Evolutionary conservation across 2,113 vertebrate species (phyloP), one percentile per base, ranked within the genome.

Genomic region (Aspiorhynchus laticeps): DNA sequence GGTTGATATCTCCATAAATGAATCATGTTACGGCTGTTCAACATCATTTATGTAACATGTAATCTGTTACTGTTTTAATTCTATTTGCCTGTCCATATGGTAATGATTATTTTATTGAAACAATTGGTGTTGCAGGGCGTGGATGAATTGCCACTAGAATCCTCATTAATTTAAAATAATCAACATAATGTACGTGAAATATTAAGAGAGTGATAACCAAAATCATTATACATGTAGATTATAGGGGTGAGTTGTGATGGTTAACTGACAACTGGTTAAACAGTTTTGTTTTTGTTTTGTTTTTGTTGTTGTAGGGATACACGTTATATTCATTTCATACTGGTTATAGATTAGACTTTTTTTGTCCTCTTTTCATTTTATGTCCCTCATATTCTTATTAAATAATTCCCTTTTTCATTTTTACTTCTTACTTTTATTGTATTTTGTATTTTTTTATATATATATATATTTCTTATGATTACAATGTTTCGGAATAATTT

Each of bases 21-120:
- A 74, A 74, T 84, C 28, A 84, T 84, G 82, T 53, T 84, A 73
- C 7, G 21, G 24, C 82, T 74, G 82, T 36, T 74, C 67, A 33
- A n/a, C 31, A 84, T 74, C n/a, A 84, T 84, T 84, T 73, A 74
- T 84, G 82, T 73, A 84, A 38, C 82, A 36, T 73, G 17, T 84
- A 84, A 84, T 84, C 69, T 84, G 82, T 84, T 84, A 73, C 31
- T 74, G 43, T 51, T 11, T 74, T 74, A 84, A 74, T 56, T 41
- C 63, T 51, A 43, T 83, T 83, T 83, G 81, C 31, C 82, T 56
- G 65, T 53, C 67, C 82, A 84, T 84, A 56, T 84, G 67, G 48
- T 56, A 36, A 84, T 84, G 67, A 74, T 84, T 84, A 74, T 84
- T 84, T 56, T 74, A 84, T 84, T 84, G 14, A 73, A 84, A 84